A percentile compares a stretch with the other conserved stretches of the same genome.
Evolutionary conservation across 2,888 invertebrate species (phyloP).

Genomic region (Busseola fusca): DNA sequence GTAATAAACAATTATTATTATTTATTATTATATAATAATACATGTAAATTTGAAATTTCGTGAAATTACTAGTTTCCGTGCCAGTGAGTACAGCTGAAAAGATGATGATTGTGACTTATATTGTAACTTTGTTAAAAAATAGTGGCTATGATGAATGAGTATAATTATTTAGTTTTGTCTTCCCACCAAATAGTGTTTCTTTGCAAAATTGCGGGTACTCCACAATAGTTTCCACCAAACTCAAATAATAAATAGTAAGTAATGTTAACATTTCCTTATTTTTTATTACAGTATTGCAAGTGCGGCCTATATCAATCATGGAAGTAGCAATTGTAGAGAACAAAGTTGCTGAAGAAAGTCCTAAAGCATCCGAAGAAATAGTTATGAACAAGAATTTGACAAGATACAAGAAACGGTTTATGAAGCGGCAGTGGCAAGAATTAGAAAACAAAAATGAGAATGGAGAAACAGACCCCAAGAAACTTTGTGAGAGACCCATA

Average conservation of each 20-base stretch:
- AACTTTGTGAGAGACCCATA: constrained; percentile 66
- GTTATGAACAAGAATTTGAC: constrained; percentile 73
- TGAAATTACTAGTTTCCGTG: no score
- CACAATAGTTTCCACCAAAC: not conserved
- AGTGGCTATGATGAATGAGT: not conserved
- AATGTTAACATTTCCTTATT: not conserved
- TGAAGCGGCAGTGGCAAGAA: constrained; percentile 80
- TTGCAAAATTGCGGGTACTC: not conserved
- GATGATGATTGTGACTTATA: not conserved
- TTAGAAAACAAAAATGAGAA: constrained; percentile 79
- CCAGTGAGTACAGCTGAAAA: no score
- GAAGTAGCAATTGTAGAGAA: constrained; percentile 63
- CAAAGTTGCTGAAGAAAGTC: constrained; percentile 55
- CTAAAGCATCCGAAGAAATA: constrained; percentile 60
- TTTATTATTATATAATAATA: no score
- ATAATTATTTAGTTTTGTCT: not conserved
- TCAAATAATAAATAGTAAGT: not conserved
- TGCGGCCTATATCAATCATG: constrained; percentile 69
- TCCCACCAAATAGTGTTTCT: not conserved
- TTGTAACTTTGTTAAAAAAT: not conserved
- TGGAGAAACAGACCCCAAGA: constrained; percentile 75
- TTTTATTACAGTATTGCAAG: constrained; percentile 62
- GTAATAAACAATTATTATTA: no score
- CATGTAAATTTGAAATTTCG: no score
- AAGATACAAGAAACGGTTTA: constrained; percentile 72